Base-by-base conservation (phyloP, 2,888 invertebrate species). In the Eurytoma adleriae region DNA sequence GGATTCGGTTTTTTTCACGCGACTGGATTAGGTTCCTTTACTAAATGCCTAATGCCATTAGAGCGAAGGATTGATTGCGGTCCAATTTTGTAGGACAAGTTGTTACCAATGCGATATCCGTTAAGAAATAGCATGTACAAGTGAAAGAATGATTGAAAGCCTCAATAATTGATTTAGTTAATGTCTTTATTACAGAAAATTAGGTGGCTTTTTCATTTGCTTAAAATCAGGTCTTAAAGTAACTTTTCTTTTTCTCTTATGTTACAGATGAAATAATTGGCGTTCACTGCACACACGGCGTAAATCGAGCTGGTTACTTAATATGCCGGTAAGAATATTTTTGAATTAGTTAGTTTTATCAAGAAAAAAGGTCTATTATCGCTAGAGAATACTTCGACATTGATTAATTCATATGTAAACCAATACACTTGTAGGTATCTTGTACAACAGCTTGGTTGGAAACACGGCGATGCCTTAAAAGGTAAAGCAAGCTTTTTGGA, bases 271-370 rank as follows among this genome's bases (percentile, higher is more conserved):
- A 93, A 83, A 87, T 96, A 82, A 92, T 96, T 84, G 96, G 96
- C 70, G 94, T 96, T 78, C 96, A 96, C 89, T 96, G 96, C 89
- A 96, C 96, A 0, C 96, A 96, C 87, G 96, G 96, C 4, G 91
- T 96, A 82, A 96, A 96, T 90, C 93, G 96, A 83, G 95, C 96
- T 12, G 96, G 96, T 4, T 96, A 94, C 88, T 93, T 96, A 88
- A 94, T 96, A 84, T 96, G 96, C 89, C 93, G 94, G 86, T 96
- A 94, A 85, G 86, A 80, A 80, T 27, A 62, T 40, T 40, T 40
- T 40, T 40, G 40, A 4, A 40, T 40, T 40, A 40, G 40, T 7
- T 40, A 40, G 2, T 40, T 40, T 7, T 7, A 40, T 4, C 40
- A 7, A 0, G 7, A 40, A 40, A 5, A 40, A 40, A 40, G 40